phyloP scores from a whole-genome alignment of 2,888 invertebrate species.

The Arge pagana region DNA sequence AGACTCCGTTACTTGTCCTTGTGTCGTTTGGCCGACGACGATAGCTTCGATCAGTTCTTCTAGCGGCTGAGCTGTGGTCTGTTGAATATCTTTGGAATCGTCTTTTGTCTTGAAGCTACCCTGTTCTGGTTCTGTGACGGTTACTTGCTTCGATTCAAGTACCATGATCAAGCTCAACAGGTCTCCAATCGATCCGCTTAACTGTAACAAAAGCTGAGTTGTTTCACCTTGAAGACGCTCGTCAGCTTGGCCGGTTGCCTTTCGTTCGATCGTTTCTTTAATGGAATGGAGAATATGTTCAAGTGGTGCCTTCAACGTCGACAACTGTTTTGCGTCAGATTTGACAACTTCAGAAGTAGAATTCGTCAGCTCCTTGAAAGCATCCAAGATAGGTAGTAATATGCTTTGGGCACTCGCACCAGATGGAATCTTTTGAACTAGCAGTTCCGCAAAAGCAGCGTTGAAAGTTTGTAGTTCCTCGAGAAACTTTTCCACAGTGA shows the following conservation, averaged over 20 bases:
- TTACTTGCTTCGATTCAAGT: conserved; percentile 14
- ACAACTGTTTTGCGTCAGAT: conserved; percentile 4
- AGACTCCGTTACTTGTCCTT: conserved; percentile 18
- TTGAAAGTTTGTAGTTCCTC: neutral
- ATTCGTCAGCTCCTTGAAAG: conserved; percentile 30
- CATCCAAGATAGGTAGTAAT: conserved; percentile 28
- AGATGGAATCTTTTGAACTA: neutral
- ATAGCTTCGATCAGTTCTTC: conserved; percentile 45
- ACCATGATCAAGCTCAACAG: conserved; percentile 5
- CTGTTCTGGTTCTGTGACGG: conserved; percentile 12
- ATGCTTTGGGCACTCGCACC: neutral
- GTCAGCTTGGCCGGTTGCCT: neutral
- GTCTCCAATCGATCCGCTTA: conserved; percentile 7
- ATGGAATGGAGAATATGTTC: conserved; percentile 8
- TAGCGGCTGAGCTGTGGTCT: conserved; percentile 39
- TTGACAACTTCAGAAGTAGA: neutral
- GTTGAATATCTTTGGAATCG: conserved; percentile 38
- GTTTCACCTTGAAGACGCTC: conserved; percentile 17
- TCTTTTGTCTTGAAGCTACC: conserved; percentile 24
- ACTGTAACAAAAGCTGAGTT: conserved; percentile 10
- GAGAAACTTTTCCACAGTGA: neutral
- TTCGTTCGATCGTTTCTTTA: neutral
- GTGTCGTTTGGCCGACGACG: conserved; percentile 30
- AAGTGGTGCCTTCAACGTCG: conserved; percentile 32
- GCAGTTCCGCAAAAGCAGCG: too few species aligned